These are phyloP conservation scores for Papilio polyxenes DNA, from an alignment of 1,140 invertebrate species.

Conservation along the genomic window DNA sequence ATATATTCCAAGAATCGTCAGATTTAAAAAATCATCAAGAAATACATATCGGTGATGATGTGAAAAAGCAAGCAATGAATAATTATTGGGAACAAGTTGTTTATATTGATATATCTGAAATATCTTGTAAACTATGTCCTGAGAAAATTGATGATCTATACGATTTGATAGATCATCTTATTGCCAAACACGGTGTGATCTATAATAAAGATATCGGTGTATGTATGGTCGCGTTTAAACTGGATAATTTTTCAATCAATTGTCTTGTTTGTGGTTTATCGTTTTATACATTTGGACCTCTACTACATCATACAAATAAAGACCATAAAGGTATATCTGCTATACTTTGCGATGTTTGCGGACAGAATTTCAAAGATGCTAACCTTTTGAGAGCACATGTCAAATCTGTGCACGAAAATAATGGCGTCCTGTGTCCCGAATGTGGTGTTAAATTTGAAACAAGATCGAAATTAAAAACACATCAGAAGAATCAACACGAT, in stretches of 20 bases:
- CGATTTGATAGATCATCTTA: conserved; percentile 68
- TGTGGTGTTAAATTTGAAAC: conserved; percentile 71
- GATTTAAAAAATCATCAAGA: conserved; percentile 66
- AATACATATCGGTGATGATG: conserved; percentile 56
- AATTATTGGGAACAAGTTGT: conserved; percentile 73
- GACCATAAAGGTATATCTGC: conserved; percentile 69
- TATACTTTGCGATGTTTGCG: conserved; percentile 71
- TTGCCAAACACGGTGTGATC: conserved; percentile 55
- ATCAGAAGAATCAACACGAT: conserved; percentile 70
- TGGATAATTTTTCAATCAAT: conserved; percentile 62
- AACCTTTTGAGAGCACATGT: conserved; percentile 60
- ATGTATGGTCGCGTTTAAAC: conserved; percentile 69
- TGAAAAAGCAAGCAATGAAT: conserved; percentile 65
- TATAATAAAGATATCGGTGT: conserved; percentile 71
- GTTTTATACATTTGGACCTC: conserved; percentile 70
- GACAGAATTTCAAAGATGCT: conserved; percentile 68
- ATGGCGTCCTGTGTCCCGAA: conserved; percentile 59
- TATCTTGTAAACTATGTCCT: conserved; percentile 66
- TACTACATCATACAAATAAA: conserved; percentile 73
- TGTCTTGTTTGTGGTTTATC: conserved; percentile 63
- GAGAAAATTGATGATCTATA: conserved; percentile 61
- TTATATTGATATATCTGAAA: conserved; percentile 66
- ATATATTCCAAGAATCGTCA: conserved; percentile 68
- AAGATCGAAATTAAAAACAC: conserved; percentile 63
- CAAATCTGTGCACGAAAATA: conserved; percentile 68